Percentiles rank a stretch among this genome's conserved stretches.
phyloP scores from a whole-genome alignment of 92 coral and sea anemone genomes.

The Epizoanthus rinbou region DNA sequence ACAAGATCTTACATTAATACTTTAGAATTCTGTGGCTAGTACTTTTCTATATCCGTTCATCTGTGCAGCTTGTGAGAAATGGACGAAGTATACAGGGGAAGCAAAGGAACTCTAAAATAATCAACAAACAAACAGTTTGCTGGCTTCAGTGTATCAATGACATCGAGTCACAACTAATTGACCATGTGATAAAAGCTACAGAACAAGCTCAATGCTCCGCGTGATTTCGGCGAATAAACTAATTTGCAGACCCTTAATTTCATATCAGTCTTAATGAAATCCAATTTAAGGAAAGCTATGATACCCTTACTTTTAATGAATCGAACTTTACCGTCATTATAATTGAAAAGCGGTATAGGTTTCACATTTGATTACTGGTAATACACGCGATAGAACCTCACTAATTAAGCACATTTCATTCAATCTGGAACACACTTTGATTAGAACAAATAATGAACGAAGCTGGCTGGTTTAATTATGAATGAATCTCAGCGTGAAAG shows the following conservation, averaged over 20 bases:
- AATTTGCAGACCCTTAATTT: slow-evolving; percentile 33
- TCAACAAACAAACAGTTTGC: slow-evolving; percentile 57
- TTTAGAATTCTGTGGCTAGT: not conserved
- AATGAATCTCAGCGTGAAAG: slow-evolving; percentile 9
- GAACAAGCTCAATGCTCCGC: slow-evolving; percentile 1
- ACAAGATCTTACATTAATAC: slow-evolving; percentile 7
- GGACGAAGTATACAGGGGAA: slow-evolving; percentile 44
- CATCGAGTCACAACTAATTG: slow-evolving; percentile 38
- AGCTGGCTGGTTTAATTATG: slow-evolving; percentile 32
- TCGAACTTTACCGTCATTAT: slow-evolving; percentile 49
- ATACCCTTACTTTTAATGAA: slow-evolving; percentile 39
- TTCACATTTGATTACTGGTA: slow-evolving; percentile 76
- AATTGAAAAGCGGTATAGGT: slow-evolving; percentile 61
- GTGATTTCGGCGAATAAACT: slow-evolving; percentile 35
- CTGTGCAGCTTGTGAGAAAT: slow-evolving; percentile 42
- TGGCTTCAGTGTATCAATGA: slow-evolving; percentile 26
- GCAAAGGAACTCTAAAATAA: slow-evolving; percentile 69
- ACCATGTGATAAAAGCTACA: slow-evolving; percentile 32
- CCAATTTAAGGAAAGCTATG: slow-evolving; percentile 39
- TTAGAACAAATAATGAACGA: slow-evolving; percentile 31
- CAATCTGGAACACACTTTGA: slow-evolving; percentile 43
- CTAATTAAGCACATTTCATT: slow-evolving; percentile 67
- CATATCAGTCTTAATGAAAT: slow-evolving; percentile 32
- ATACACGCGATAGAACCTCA: slow-evolving; percentile 52
- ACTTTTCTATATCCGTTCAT: not conserved